These are phyloP conservation scores for Chalcosyrphus nemorum DNA, from an alignment of 2,888 invertebrate species.

Conservation along the genomic window DNA sequence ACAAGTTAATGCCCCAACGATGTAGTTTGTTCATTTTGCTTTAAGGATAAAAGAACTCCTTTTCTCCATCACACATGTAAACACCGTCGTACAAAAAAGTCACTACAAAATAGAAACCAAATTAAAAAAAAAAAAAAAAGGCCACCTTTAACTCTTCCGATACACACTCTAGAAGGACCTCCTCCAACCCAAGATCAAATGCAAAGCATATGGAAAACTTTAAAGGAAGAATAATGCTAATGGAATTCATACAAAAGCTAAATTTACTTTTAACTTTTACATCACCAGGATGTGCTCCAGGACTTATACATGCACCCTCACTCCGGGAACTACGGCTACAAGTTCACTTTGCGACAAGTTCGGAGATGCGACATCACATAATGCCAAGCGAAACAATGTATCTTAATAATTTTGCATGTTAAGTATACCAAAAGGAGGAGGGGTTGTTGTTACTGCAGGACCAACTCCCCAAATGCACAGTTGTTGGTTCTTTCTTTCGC, in stretches of 20 bases:
- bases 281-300: slow-evolving; percentile 10
- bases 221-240: slow-evolving; percentile 44
- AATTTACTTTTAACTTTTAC: slow-evolving; percentile 54
- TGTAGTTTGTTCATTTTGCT: slow-evolving; percentile 28
- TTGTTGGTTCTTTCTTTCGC: neutral
- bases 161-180: neutral
- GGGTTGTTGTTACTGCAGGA: neutral
- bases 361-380: slow-evolving; percentile 30
- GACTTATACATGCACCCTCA: neutral
- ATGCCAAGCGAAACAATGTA: slow-evolving; percentile 35
- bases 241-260: slow-evolving; percentile 52
- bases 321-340: no score
- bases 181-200: neutral
- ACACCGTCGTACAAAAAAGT: slow-evolving; percentile 7
- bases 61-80: neutral
- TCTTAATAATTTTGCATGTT: slow-evolving; percentile 52
- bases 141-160: slow-evolving; percentile 19
- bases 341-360: slow-evolving; percentile 12
- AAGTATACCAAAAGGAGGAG: slow-evolving; percentile 22
- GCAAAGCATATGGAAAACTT: slow-evolving; percentile 15
- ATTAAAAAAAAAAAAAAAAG: neutral
- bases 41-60: slow-evolving; percentile 30
- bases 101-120: slow-evolving; percentile 18
- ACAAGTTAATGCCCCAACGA: slow-evolving; percentile 10
- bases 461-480: neutral